Base-by-base conservation (phyloP, 2,113 vertebrate genomes). In the Podarcis cretensis region DNA sequence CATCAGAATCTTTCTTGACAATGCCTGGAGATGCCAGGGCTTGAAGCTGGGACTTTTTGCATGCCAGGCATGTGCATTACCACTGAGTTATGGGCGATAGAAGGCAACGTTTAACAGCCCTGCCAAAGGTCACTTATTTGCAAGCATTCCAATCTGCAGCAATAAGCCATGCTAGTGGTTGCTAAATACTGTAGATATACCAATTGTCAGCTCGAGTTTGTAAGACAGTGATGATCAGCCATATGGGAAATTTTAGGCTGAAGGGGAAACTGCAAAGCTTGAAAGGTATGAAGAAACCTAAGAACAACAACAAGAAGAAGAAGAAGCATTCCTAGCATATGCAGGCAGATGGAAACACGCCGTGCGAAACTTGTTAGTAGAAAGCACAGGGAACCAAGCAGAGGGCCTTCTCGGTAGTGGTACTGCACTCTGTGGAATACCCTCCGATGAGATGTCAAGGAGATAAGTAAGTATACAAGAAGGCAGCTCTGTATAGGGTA, bases 271-370 rank as follows among this genome's bases (percentile, higher is more conserved):
- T 1, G 69, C 37, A 30, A 89, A 90, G 87, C 48, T 0, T 2
- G 35, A 27, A 8, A 89, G 1, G 0, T 8, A 0, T 0, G 54
- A 75, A 78, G 66, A 88, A 93, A 74, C 7, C 23, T 63, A 76
- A 65, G 87, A 59, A 4, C 35, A 12, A 54, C 43, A 2, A 48
- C 48, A 48, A 48, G 10, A 54, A 10, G 10, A 54, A 54, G 10
- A 54, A 10, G 10, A 12, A 12, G 48, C 20, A 7, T 81, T 83
- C 20, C 69, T 59, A 83, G 23, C 40, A 65, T 74, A 37, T 8
- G 77, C 54, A 78, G 89, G 83, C 82, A 87, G 88, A 74, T 43
- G 32, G 84, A 90, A 93, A 86, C 68, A 86, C 65, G 77, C 25
- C 76, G 32, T 16, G 85, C 59, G 37, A 35, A 59, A 74, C 85